Base-by-base conservation (phyloP, 2,113 vertebrate species). In the Pelvicachromis taeniatus region DNA sequence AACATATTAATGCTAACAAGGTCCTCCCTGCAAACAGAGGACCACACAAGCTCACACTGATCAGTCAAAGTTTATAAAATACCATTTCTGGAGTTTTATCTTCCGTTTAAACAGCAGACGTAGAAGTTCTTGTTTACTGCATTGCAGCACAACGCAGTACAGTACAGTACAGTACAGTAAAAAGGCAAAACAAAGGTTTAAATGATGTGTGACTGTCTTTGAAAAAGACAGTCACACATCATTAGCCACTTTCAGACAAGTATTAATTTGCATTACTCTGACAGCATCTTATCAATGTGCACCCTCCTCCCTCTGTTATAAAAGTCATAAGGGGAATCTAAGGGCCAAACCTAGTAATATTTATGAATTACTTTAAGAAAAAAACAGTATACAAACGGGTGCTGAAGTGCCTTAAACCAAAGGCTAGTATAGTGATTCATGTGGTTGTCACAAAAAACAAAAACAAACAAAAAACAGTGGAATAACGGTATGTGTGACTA, bases 181-280 rank as follows among this genome's bases (percentile, higher is more conserved):
- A 56, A 90, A 87, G 50, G 85, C 50, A 87, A 90, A 84, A 82
- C 56, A 68, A 84, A 89, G 40, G 77, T 75, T 91, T 85, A 81
- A 89, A 85, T 83, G 77, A 80, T 42, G 55, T 38, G 59, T 38
- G 59, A 63, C 33, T 38, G 83, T 45, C 81, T 82, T 73, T 87
- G 10, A n/a, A 19, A 56, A 78, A 68, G 78, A 85, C 90, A 92
- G 94, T 90, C 87, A 55, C 86, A 42, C 85, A 85, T 93, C 87
- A 84, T 82, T 82, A 75, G 70, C 70, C 70, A 50, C 45, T 75
- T 75, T 75, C 68, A 75, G 68, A 75, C 68, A 50, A 31, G 42
- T 29, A 50, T 29, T 75, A 17, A 29, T 52, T 75, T 75, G 45
- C 29, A 52, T 75, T 75, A 42, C 50, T 75, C 70, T n/a, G 31